These are phyloP conservation scores for Ifrita kowaldi DNA, from an alignment of 2,113 vertebrate genomes.

Conservation along the genomic window DNA sequence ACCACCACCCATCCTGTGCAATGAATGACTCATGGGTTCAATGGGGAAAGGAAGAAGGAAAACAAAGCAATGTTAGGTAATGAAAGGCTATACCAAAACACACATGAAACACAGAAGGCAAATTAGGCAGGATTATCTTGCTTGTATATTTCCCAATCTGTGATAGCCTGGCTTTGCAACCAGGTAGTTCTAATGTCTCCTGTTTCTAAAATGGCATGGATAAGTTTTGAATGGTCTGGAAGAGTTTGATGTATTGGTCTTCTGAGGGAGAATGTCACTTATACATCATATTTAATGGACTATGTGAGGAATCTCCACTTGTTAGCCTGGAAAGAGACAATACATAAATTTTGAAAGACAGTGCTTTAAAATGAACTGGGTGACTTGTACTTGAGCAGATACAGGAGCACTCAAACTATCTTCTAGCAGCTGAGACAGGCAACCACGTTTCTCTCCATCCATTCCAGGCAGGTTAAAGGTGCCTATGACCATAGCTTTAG, in stretches of 20 bases:
- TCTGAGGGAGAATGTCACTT: background rate
- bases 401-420: background rate
- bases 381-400: background rate
- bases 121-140: background rate
- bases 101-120: background rate
- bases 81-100: constrained; percentile 2
- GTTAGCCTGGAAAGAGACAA: background rate
- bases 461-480: background rate
- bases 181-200: background rate
- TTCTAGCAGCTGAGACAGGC: background rate
- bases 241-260: background rate
- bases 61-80: constrained; percentile 13
- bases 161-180: background rate
- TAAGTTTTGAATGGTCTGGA: background rate
- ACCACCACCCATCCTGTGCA: constrained; percentile 63
- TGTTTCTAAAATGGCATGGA: background rate
- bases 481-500: background rate
- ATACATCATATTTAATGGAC: background rate
- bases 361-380: background rate
- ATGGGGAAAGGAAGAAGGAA: constrained; percentile 10
- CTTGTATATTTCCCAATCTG: background rate
- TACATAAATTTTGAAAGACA: background rate
- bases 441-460: background rate
- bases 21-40: constrained; percentile 40
- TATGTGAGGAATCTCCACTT: background rate